Evolutionary conservation across 2,888 invertebrate species (phyloP).

Genomic region (Venustoraphidia nigricollis): DNA sequence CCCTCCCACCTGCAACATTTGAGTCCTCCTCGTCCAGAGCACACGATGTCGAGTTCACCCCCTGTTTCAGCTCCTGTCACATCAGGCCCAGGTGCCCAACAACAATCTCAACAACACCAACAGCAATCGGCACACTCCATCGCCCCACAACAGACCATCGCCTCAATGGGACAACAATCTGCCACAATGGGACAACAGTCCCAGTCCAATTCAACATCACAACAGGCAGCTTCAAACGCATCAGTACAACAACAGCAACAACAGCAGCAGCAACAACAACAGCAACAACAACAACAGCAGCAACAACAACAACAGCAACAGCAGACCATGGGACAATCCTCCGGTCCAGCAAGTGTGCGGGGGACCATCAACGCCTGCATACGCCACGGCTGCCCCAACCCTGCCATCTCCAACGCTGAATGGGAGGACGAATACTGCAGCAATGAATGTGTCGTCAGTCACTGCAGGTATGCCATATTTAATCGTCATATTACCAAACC

Average conservation of each 20-base stretch:
- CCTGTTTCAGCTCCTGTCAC: slow-evolving; percentile 22
- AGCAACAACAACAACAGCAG: slow-evolving; percentile 28
- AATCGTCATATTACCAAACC: slow-evolving; percentile 1
- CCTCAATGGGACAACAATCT: slow-evolving; percentile 13
- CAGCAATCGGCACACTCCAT: slow-evolving; percentile 32
- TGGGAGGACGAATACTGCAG: slow-evolving; percentile 97
- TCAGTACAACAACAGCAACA: slow-evolving; percentile 24
- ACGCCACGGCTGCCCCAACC: slow-evolving; percentile 80
- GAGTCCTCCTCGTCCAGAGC: slow-evolving; percentile 26
- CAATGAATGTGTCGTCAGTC: slow-evolving; percentile 91
- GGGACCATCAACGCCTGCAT: slow-evolving; percentile 47
- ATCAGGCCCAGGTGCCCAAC: slow-evolving; percentile 9
- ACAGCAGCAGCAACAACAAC: slow-evolving; percentile 24
- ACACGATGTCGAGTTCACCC: slow-evolving; percentile 36
- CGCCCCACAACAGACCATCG: slow-evolving; percentile 33
- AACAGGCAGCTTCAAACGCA: slow-evolving; percentile 13
- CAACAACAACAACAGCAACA: slow-evolving; percentile 34
- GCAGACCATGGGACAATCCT: slow-evolving; percentile 24
- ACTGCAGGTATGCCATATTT: slow-evolving; percentile 56
- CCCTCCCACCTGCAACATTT: slow-evolving; percentile 25
- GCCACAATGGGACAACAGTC: background rate
- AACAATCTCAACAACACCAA: slow-evolving; percentile 25
- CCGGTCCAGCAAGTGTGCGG: slow-evolving; percentile 17
- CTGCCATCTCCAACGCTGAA: slow-evolving; percentile 78
- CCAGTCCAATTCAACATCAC: slow-evolving; percentile 10